phyloP scores from a whole-genome alignment of 2,113 vertebrate genomes.

The Perca flavescens region DNA sequence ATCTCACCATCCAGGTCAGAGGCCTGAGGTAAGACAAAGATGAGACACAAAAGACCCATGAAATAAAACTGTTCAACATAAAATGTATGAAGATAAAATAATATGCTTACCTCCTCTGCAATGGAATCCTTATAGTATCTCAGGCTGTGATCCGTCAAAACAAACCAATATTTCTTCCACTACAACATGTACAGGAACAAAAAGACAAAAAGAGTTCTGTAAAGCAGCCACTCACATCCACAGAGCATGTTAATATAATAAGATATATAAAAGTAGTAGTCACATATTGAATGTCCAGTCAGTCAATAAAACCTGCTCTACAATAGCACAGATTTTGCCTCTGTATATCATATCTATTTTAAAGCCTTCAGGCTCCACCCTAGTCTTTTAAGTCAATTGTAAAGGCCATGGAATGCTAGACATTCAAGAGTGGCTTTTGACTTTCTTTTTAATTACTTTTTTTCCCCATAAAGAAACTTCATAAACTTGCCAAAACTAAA shows the following conservation, averaged over 20 bases:
- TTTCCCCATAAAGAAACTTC: neutral
- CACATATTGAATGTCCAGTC: neutral
- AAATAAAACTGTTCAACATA: neutral
- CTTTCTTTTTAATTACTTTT: neutral
- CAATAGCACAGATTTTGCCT: neutral
- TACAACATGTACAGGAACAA: constrained; percentile 30
- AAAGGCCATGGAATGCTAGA: constrained; percentile 50
- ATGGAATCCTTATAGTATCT: constrained; percentile 88
- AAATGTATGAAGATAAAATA: neutral
- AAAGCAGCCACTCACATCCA: neutral
- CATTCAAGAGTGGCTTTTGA: neutral
- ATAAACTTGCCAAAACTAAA: neutral
- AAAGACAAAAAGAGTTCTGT: neutral
- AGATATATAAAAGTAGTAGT: neutral
- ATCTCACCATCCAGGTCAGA: constrained; percentile 88
- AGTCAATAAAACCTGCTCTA: constrained; percentile 8
- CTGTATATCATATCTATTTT: neutral
- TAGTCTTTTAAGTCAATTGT: constrained; percentile 63
- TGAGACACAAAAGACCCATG: neutral
- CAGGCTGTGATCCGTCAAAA: constrained; percentile 87
- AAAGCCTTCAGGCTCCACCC: constrained; percentile 27
- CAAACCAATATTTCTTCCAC: constrained; percentile 90
- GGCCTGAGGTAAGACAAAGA: constrained; percentile 70
- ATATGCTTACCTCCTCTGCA: constrained; percentile 83
- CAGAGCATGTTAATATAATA: neutral